Evolutionary conservation across 64 coral and sea anemone genomes (phyloP), one percentile per base, ranked within the genome.

Genomic region (Trachythela sp.): DNA sequence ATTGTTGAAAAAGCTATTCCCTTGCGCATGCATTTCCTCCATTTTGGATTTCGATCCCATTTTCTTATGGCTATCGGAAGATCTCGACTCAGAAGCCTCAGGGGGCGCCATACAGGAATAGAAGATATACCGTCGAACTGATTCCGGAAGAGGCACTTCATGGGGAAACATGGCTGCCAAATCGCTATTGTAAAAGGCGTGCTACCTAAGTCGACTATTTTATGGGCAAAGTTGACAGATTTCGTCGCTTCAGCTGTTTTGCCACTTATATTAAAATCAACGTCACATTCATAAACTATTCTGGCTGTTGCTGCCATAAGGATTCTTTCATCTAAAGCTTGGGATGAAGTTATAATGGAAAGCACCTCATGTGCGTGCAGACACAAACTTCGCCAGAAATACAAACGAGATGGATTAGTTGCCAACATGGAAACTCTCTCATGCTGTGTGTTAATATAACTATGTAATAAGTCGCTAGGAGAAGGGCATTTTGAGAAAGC

Each of bases 111-210:
- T 52, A 20, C 49, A 52, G 22, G 85, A 86, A 35, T 86, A 86
- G 2, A 52, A 48, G 9, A 86, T 30, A 30, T 36, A 38, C 1
- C 59, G 49, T 37, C 59, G 41, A 11, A 56, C 17, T 48, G 30
- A 22, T 86, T 86, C 48, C 30, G 85, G 31, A 33, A 86, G 48
- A 56, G 85, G 85, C 32, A 86, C 20, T 33, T n/a, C n/a, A n/a
- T n/a, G n/a, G n/a, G n/a, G n/a, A n/a, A n/a, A n/a, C n/a, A n/a
- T n/a, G n/a, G n/a, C 20, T 59, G 24, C 54, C 43, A 54, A 48
- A 48, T 37, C 51, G 59, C 0, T 22, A 13, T 86, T 20, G 0
- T 0, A 2, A 30, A 86, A 13, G 54, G 31, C 84, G 32, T 22
- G 38, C 18, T 48, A 52, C 85, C 38, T 7, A 56, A 86, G 10